Conservation (phyloP, 2,888 invertebrate species). For the Megalurothrips usitatus region DNA sequence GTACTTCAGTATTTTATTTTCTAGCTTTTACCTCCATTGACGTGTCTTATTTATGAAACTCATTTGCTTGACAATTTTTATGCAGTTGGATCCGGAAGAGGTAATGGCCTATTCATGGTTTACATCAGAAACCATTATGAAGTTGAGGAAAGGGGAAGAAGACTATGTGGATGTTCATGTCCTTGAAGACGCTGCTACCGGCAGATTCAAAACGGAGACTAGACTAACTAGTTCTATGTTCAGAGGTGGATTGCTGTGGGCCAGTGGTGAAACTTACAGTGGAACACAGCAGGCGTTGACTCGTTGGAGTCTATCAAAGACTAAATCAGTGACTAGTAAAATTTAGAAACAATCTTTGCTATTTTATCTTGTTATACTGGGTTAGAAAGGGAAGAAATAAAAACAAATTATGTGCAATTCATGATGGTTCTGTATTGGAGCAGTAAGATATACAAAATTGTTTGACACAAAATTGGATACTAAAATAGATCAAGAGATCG, state of each 20-base stretch:
- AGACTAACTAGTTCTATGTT: constrained; percentile 23
- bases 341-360: neutral
- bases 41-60: too few relatives aligned
- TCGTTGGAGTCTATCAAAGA: constrained; percentile 32
- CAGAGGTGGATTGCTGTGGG: constrained; percentile 31
- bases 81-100: constrained; percentile 44
- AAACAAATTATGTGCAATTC: neutral
- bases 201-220: neutral
- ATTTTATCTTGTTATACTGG: neutral
- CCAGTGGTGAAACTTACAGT: constrained; percentile 33
- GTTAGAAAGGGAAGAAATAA: neutral
- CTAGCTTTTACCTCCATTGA: neutral
- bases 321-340: neutral
- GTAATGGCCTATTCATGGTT: constrained; percentile 46
- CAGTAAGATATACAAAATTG: neutral
- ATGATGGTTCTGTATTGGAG: neutral
- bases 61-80: constrained; percentile 34
- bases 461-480: neutral
- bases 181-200: neutral
- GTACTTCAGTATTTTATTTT: neutral
- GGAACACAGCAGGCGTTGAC: constrained; percentile 36
- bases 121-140: constrained; percentile 29
- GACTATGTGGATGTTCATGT: neutral
- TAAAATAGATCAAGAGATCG: neutral
- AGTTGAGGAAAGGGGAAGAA: constrained; percentile 26